Evolutionary conservation across 1,140 invertebrate genomes (phyloP).

Genomic region (Procambarus clarkii): DNA sequence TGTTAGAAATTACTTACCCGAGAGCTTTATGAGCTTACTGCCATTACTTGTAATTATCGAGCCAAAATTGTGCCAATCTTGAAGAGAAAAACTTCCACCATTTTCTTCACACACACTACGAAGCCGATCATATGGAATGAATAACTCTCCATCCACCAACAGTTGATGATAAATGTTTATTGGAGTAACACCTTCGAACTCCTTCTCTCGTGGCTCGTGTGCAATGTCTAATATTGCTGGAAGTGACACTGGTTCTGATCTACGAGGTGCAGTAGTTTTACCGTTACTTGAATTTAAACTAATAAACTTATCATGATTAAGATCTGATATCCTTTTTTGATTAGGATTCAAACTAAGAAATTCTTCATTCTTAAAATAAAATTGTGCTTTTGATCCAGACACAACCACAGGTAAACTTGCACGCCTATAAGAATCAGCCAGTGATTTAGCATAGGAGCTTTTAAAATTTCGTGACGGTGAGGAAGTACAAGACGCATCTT

Average conservation of each 20-base stretch:
- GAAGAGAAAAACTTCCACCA: conserved; percentile 44
- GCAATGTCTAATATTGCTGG: conserved; percentile 19
- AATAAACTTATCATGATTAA: conserved; percentile 23
- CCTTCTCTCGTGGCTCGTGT: background rate
- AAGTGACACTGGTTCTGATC: conserved; percentile 24
- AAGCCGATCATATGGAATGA: conserved; percentile 25
- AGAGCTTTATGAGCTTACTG: conserved; percentile 50
- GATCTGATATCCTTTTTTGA: background rate
- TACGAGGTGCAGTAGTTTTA: background rate
- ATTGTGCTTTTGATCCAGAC: conserved; percentile 45
- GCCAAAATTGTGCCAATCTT: conserved; percentile 45
- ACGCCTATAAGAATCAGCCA: conserved; percentile 59
- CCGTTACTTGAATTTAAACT: conserved; percentile 42
- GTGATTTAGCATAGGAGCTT: conserved; percentile 60
- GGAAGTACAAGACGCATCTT: conserved; percentile 25
- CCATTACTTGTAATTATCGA: conserved; percentile 41
- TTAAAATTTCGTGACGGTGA: conserved; percentile 53
- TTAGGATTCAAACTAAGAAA: conserved; percentile 45
- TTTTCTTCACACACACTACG: conserved; percentile 6
- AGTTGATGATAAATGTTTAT: background rate
- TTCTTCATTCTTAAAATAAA: conserved; percentile 58
- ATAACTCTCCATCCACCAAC: conserved; percentile 11
- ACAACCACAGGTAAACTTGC: conserved; percentile 51
- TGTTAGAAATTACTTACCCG: conserved; percentile 39
- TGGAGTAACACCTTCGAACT: background rate